phyloP scores from a whole-genome alignment of 2,113 vertebrate genomes.

The Baryphthengus martii region DNA sequence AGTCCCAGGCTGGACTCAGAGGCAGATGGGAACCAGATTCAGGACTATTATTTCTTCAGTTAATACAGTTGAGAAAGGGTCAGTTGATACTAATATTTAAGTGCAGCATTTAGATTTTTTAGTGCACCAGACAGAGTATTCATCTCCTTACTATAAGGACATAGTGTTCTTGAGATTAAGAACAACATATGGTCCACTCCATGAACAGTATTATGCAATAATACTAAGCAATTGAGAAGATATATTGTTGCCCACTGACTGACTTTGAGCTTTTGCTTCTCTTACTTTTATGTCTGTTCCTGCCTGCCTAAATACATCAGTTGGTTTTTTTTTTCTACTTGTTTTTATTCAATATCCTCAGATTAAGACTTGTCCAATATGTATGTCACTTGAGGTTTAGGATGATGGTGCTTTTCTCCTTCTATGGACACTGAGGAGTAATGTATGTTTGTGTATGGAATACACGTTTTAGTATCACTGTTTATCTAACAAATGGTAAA shows the following conservation, averaged over 20 bases:
- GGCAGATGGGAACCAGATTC: no score
- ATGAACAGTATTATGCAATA: background rate
- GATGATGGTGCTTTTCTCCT: background rate
- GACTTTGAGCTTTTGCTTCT: background rate
- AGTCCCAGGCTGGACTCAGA: no score
- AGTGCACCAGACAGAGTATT: background rate
- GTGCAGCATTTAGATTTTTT: background rate
- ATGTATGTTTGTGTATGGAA: background rate
- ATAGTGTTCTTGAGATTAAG: background rate
- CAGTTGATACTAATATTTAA: background rate
- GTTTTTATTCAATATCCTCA: background rate
- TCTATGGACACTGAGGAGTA: background rate
- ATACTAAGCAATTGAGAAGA: no score
- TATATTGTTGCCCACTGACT: background rate
- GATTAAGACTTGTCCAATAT: background rate
- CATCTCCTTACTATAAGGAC: background rate
- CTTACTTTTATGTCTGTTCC: background rate
- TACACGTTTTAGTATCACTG: background rate
- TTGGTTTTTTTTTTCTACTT: background rate
- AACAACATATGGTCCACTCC: accelerated
- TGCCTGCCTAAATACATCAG: background rate
- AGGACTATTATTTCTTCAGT: background rate
- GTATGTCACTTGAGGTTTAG: background rate
- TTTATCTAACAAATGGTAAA: background rate
- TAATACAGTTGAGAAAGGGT: background rate